phyloP scores from a whole-genome alignment of 1,140 invertebrate genomes.

The Spodoptera litura region DNA sequence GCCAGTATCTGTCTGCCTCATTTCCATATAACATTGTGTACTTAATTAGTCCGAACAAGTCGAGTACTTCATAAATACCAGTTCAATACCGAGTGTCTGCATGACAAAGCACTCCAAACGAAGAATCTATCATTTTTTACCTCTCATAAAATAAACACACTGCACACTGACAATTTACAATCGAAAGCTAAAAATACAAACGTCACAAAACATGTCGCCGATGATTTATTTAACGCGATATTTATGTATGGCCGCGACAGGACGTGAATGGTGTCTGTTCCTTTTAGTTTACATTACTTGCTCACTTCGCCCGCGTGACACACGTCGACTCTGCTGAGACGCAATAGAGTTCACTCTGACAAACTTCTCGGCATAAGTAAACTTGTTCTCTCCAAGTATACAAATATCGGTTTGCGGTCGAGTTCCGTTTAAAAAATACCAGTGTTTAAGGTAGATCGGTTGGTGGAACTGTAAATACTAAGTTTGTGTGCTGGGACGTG shows the following conservation, averaged over 20 bases:
- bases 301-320: constrained; percentile 18
- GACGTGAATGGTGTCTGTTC: constrained; percentile 66
- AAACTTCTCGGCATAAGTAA: background rate
- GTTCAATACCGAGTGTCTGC: constrained; percentile 17
- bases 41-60: constrained; percentile 19
- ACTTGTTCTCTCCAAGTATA: constrained; percentile 49
- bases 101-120: constrained; percentile 24
- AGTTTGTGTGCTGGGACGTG: constrained; percentile 39
- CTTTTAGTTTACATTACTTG: constrained; percentile 65
- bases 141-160: constrained; percentile 45
- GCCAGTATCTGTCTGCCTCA: background rate
- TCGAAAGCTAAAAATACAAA: constrained; percentile 65
- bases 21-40: constrained; percentile 9
- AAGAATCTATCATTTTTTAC: constrained; percentile 41
- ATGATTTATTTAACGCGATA: constrained; percentile 79
- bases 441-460: background rate
- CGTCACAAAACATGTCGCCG: constrained; percentile 67
- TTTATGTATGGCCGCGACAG: constrained; percentile 67
- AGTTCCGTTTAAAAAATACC: constrained; percentile 21
- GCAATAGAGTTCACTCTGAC: constrained; percentile 11
- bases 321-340: constrained; percentile 10
- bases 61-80: constrained; percentile 10
- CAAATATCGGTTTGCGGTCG: constrained; percentile 44
- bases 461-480: constrained; percentile 2
- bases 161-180: constrained; percentile 56